Conservation (phyloP, 2,113 vertebrate species). For the Brachionichthys hirsutus region DNA sequence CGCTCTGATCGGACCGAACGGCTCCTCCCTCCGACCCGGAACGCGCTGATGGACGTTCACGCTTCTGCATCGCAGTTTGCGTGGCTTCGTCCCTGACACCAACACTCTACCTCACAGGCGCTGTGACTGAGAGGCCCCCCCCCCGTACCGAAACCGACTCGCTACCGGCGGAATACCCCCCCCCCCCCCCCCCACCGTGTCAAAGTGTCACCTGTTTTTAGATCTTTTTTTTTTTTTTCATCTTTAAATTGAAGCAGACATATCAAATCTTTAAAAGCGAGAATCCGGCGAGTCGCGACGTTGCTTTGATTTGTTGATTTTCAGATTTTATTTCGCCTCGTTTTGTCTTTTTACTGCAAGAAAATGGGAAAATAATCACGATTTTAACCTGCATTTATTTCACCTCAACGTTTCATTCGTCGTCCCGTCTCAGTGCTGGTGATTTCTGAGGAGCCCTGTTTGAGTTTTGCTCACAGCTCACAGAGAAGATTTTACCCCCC, state of each 20-base stretch:
- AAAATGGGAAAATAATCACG: conserved; percentile 4
- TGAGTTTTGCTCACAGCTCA: conserved; percentile 35
- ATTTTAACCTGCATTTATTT: conserved; percentile 7
- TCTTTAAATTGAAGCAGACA: conserved; percentile 14
- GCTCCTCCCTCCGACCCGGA: conserved; percentile 50
- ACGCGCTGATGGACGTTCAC: too few relatives aligned
- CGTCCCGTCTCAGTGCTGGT: conserved; percentile 48
- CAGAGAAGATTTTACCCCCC: conserved; percentile 29
- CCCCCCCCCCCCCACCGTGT: neutral
- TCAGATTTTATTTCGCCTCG: conserved; percentile 18
- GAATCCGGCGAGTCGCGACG: conserved; percentile 23
- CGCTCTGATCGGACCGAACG: conserved; percentile 43
- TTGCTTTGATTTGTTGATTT: conserved; percentile 12
- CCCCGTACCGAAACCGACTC: conserved; percentile 51
- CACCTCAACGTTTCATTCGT: conserved; percentile 10
- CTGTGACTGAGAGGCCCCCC: conserved; percentile 64
- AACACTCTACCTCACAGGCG: conserved; percentile 81
- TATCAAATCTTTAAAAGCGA: conserved; percentile 4
- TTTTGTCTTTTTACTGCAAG: conserved; percentile 30
- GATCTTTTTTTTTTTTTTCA: neutral
- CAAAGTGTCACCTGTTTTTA: neutral
- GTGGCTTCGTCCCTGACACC: too few relatives aligned
- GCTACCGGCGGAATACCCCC: conserved; percentile 22
- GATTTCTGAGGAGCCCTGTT: conserved; percentile 59
- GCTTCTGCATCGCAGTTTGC: too few relatives aligned